Conservation (phyloP, 1,140 invertebrate species). For the Pteromalus puparum region DNA sequence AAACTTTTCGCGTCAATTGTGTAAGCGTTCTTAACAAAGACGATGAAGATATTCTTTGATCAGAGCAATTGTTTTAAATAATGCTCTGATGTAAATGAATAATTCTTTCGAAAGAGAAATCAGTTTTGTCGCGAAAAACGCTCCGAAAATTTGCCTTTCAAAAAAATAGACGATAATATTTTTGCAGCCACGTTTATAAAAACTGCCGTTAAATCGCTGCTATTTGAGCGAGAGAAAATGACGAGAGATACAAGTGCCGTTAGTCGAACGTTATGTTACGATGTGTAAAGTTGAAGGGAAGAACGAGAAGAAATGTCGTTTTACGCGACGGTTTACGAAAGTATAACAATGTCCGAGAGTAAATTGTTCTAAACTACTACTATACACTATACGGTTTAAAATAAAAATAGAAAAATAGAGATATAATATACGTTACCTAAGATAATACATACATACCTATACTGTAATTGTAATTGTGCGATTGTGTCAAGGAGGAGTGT, state of each 20-base stretch:
- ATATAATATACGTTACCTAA: constrained; percentile 53
- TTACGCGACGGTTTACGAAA: constrained; percentile 1
- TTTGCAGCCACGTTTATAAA: constrained; percentile 31
- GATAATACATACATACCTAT: constrained; percentile 42
- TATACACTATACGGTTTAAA: constrained; percentile 14
- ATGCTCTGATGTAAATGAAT: neutral
- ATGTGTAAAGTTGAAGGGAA: constrained; percentile 8
- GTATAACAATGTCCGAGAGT: constrained; percentile 5
- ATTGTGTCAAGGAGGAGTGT: constrained; percentile 42
- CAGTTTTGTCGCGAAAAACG: neutral
- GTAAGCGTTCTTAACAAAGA: constrained; percentile 24
- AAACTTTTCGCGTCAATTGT: constrained; percentile 32
- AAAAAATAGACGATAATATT: constrained; percentile 19
- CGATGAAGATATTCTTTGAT: constrained; percentile 6
- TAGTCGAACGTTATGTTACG: constrained; percentile 5
- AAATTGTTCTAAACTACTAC: constrained; percentile 31
- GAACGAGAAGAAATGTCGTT: neutral
- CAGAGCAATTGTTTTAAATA: constrained; percentile 10
- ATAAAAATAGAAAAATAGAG: constrained; percentile 40
- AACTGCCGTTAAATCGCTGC: constrained; percentile 26
- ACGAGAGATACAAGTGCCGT: constrained; percentile 30
- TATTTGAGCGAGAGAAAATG: constrained; percentile 18
- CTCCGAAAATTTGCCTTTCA: constrained; percentile 24
- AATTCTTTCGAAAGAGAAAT: constrained; percentile 1
- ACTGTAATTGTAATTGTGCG: constrained; percentile 50